Conservation (phyloP, 1,140 invertebrate genomes). For the Danaus plexippus region DNA sequence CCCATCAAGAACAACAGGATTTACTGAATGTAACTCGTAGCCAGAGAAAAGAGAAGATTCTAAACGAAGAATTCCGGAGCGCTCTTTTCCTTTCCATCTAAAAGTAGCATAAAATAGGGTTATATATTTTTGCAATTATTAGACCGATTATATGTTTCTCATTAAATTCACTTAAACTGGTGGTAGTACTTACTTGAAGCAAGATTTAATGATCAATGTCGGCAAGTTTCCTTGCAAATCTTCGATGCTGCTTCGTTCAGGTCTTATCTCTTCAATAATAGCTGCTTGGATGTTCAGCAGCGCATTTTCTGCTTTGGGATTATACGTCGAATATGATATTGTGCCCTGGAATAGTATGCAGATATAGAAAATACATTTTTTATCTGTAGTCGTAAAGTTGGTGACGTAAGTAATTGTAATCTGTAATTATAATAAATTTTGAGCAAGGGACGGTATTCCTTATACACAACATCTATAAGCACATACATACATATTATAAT, state of each 20-base stretch:
- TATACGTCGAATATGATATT: slow-evolving; percentile 74
- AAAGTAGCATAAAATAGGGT: slow-evolving; percentile 22
- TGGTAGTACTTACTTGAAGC: slow-evolving; percentile 69
- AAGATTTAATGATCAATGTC: slow-evolving; percentile 74
- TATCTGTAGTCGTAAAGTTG: neutral
- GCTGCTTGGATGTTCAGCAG: slow-evolving; percentile 73
- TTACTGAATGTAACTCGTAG: slow-evolving; percentile 71
- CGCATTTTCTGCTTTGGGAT: slow-evolving; percentile 68
- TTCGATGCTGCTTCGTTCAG: slow-evolving; percentile 73
- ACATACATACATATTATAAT: too few species aligned
- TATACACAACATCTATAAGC: too few species aligned
- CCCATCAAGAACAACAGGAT: slow-evolving; percentile 65
- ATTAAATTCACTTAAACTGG: too few species aligned
- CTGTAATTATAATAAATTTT: slow-evolving; percentile 1
- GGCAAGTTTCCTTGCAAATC: slow-evolving; percentile 76
- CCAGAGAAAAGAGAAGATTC: slow-evolving; percentile 77
- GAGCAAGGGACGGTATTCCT: neutral
- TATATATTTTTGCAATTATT: neutral
- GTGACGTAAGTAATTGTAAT: neutral
- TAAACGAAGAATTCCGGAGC: slow-evolving; percentile 73
- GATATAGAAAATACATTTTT: neutral
- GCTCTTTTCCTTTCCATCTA: slow-evolving; percentile 74
- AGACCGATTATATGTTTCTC: neutral
- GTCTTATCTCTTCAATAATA: slow-evolving; percentile 74
- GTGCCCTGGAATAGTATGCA: slow-evolving; percentile 56